Conservation (phyloP, 2,113 vertebrate species). For the Myiopsitta monachus region DNA sequence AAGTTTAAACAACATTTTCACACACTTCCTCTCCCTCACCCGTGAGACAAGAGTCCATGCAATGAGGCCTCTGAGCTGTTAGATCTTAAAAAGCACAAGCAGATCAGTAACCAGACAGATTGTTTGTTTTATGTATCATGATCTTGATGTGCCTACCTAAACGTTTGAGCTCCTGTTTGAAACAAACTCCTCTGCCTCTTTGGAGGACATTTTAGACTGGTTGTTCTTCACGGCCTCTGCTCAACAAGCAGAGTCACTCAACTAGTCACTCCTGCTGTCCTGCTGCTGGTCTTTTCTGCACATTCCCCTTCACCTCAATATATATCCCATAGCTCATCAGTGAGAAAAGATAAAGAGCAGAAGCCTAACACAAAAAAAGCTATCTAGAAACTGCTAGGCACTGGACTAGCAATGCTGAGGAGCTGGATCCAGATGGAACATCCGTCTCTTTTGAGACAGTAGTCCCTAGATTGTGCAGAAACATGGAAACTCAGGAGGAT, state of each 20-base stretch:
- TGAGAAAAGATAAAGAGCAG: not conserved
- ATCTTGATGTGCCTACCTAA: not conserved
- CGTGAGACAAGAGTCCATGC: not conserved
- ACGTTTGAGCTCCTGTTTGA: not conserved
- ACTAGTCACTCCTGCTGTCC: not conserved
- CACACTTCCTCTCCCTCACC: not conserved
- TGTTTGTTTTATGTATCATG: not conserved
- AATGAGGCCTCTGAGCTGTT: not conserved
- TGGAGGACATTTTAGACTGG: not conserved
- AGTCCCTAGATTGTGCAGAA: not conserved
- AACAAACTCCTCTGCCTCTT: not conserved
- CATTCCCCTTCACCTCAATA: not conserved
- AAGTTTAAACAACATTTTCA: slow-evolving; percentile 12
- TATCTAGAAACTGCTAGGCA: not conserved
- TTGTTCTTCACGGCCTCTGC: not conserved
- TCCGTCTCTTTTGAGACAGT: not conserved
- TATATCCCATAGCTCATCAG: not conserved
- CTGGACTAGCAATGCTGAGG: not conserved
- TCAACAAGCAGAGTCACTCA: not conserved
- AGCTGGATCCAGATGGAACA: not conserved
- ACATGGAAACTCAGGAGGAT: not conserved
- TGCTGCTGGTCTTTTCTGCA: not conserved
- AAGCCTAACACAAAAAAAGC: not conserved
- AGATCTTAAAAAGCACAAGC: not conserved
- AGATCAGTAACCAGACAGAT: not conserved